These are phyloP conservation scores for Tribolium freemani DNA, from an alignment of 2,888 invertebrate genomes.

Conservation along the genomic window DNA sequence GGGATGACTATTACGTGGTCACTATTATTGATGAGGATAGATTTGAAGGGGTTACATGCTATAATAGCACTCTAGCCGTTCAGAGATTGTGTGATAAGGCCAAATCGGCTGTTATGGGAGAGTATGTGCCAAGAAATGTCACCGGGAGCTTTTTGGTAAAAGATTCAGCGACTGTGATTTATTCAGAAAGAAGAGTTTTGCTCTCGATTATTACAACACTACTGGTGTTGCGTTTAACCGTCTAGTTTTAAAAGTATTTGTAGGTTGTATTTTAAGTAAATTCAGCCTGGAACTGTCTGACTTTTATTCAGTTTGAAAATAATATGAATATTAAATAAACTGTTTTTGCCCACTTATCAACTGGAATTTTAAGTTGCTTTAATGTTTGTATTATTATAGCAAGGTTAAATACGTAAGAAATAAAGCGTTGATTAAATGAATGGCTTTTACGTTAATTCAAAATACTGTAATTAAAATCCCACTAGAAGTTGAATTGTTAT, in stretches of 20 bases:
- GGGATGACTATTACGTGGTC: not conserved
- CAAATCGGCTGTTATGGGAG: conserved; percentile 7
- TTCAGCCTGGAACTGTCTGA: no score
- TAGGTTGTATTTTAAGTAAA: not conserved
- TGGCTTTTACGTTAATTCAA: no score
- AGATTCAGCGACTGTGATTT: not conserved
- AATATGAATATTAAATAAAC: no score
- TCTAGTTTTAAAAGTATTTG: not conserved
- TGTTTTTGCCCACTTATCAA: no score
- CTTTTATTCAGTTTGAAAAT: no score
- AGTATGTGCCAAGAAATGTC: conserved; percentile 1
- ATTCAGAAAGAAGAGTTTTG: not conserved
- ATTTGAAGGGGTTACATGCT: conserved; percentile 9
- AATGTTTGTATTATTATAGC: no score
- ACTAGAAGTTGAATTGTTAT: no score
- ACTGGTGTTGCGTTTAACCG: not conserved
- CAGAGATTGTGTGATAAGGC: conserved; percentile 7
- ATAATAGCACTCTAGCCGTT: not conserved
- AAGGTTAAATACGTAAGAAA: no score
- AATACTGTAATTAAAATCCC: no score
- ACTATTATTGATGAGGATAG: conserved; percentile 6
- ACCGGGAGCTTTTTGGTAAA: conserved; percentile 8
- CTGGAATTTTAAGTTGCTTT: no score
- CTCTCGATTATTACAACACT: not conserved
- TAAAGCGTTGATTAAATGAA: no score